phyloP scores from a whole-genome alignment of 2,113 vertebrate species.

The Oreotragus oreotragus region DNA sequence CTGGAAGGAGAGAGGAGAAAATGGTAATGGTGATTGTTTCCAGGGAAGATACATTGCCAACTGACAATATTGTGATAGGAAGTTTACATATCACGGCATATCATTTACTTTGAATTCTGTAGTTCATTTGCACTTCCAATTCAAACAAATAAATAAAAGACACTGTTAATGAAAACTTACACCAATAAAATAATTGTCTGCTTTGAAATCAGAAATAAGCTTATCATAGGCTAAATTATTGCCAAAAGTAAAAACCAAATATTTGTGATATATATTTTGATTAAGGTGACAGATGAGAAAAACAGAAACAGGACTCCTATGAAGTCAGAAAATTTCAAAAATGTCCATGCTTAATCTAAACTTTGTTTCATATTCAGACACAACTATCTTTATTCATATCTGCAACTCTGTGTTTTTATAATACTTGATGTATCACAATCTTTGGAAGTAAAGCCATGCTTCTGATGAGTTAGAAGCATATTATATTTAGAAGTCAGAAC shows the following conservation, averaged over 20 bases:
- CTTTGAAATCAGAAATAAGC: neutral
- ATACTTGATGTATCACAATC: neutral
- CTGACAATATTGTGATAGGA: neutral
- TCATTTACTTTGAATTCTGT: neutral
- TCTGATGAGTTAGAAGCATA: neutral
- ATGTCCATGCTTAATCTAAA: neutral
- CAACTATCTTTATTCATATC: neutral
- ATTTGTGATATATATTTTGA: neutral
- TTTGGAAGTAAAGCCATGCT: neutral
- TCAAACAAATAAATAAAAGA: neutral
- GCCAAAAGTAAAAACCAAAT: neutral
- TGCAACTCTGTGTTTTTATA: neutral
- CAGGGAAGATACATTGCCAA: neutral
- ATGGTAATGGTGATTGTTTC: neutral
- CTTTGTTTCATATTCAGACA: neutral
- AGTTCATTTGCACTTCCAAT: neutral
- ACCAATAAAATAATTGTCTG: neutral
- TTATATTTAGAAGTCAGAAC: slow-evolving; percentile 16
- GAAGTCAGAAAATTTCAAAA: neutral
- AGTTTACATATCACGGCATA: neutral
- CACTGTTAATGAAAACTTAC: neutral
- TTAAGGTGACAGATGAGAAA: neutral
- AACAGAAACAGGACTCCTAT: neutral
- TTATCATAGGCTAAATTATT: neutral
- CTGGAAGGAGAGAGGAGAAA: neutral